Evolutionary conservation across 2,113 vertebrate genomes (phyloP).

Genomic region (Lepus timidus): DNA sequence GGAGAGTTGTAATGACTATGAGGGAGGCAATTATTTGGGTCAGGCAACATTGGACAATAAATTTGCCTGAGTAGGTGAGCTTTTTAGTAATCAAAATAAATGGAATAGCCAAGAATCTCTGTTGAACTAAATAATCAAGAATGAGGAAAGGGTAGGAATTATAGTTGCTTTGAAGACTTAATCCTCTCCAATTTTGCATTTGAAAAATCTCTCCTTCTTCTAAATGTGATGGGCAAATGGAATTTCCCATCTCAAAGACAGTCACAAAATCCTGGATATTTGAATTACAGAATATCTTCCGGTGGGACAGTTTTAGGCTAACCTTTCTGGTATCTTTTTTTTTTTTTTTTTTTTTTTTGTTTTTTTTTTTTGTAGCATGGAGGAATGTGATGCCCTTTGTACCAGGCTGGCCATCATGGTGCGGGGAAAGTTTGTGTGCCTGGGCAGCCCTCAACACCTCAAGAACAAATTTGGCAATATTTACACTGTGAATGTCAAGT

Average conservation of each 20-base stretch:
- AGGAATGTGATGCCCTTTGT: constrained; percentile 96
- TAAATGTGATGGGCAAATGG: background rate
- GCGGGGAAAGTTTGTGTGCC: constrained; percentile 95
- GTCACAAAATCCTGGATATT: background rate
- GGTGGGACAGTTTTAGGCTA: background rate
- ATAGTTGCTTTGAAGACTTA: background rate
- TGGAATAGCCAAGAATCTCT: background rate
- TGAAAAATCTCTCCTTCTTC: background rate
- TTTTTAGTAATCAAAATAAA: background rate
- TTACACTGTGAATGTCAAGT: constrained; percentile 95
- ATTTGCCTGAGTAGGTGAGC: background rate
- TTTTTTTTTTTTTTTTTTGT: background rate
- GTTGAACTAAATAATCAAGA: background rate
- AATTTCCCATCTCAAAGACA: background rate
- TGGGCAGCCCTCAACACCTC: constrained; percentile 97
- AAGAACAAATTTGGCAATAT: constrained; percentile 97
- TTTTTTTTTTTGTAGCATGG: constrained; percentile 90
- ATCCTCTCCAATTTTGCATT: background rate
- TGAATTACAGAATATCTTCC: background rate
- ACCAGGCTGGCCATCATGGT: constrained; percentile 97
- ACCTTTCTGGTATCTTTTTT: background rate
- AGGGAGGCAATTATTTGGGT: background rate
- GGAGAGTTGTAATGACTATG: background rate
- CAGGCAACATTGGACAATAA: background rate
- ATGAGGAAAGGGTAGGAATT: background rate